Conservation (phyloP, 2,797 vertebrate genomes). For the Hemitrygon akajei region DNA sequence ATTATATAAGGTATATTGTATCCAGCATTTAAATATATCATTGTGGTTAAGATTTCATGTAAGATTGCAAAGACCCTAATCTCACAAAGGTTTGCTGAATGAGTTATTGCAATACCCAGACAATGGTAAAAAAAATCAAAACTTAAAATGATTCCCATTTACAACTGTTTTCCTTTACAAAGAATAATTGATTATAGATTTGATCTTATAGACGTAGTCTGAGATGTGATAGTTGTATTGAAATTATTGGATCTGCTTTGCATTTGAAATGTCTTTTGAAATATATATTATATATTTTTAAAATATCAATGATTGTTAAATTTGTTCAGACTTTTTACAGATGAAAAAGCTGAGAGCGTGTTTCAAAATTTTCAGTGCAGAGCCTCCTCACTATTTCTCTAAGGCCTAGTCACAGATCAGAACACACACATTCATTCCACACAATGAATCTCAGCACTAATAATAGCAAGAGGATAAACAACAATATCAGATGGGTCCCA, state of each 20-base stretch:
- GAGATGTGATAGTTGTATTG: neutral
- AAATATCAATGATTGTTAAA: too few species aligned
- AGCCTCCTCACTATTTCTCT: too few species aligned
- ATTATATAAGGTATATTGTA: neutral
- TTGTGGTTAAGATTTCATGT: neutral
- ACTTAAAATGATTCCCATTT: slow-evolving; percentile 17
- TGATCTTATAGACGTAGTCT: neutral
- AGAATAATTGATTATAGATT: slow-evolving; percentile 22
- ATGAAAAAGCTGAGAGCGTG: too few species aligned
- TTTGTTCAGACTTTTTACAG: too few species aligned
- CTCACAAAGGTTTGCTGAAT: neutral
- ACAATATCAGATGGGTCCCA: too few species aligned
- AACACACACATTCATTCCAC: too few species aligned
- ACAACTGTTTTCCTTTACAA: neutral
- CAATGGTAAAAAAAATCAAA: neutral
- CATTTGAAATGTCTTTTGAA: slow-evolving; percentile 15
- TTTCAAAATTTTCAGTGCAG: too few species aligned
- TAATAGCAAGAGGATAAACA: too few species aligned
- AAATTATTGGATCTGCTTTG: neutral
- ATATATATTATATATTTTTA: neutral
- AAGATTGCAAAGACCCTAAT: neutral
- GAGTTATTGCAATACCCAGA: neutral
- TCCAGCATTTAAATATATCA: neutral
- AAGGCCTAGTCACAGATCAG: too few species aligned
- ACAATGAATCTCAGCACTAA: too few species aligned